Percentiles rank a stretch among this genome's conserved stretches.
These are phyloP conservation scores for Podarcis siculus DNA, from an alignment of 2,797 vertebrate species.

Conservation along the genomic window DNA sequence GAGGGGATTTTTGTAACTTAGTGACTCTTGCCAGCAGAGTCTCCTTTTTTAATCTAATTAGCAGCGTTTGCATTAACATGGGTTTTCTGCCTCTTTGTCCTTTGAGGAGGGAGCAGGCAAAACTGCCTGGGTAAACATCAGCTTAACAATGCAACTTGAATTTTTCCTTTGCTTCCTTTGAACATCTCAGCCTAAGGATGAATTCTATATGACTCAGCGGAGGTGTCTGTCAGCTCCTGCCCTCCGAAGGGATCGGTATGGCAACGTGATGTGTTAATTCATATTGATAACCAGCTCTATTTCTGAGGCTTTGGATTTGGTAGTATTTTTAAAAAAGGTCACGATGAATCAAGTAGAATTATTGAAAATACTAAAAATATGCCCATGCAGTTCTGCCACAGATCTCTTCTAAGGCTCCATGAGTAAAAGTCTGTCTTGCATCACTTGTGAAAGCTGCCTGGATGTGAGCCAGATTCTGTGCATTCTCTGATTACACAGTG, in stretches of 20 bases:
- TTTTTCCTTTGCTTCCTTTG: not conserved
- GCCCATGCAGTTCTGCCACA: not conserved
- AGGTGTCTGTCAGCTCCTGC: not conserved
- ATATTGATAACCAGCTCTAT: not conserved
- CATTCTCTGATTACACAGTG: not conserved
- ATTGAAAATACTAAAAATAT: not conserved
- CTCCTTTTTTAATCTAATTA: constrained; percentile 11
- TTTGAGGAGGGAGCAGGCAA: not conserved
- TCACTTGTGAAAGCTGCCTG: not conserved
- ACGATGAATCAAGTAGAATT: not conserved
- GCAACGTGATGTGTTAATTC: not conserved
- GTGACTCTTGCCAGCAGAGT: not conserved
- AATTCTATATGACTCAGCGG: not conserved
- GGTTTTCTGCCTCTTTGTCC: not conserved
- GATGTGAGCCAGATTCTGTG: not conserved
- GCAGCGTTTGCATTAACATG: not conserved
- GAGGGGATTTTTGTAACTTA: not conserved
- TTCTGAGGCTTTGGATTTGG: not conserved
- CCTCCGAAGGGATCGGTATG: not conserved
- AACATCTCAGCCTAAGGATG: not conserved
- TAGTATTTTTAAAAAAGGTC: not conserved
- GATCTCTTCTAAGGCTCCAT: not conserved
- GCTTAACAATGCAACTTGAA: not conserved
- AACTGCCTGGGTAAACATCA: not conserved
- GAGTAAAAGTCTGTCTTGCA: not conserved